Evolutionary conservation across 2,113 vertebrate species (phyloP), one percentile per base, ranked within the genome.

Genomic region (Chaenogobius annularis): DNA sequence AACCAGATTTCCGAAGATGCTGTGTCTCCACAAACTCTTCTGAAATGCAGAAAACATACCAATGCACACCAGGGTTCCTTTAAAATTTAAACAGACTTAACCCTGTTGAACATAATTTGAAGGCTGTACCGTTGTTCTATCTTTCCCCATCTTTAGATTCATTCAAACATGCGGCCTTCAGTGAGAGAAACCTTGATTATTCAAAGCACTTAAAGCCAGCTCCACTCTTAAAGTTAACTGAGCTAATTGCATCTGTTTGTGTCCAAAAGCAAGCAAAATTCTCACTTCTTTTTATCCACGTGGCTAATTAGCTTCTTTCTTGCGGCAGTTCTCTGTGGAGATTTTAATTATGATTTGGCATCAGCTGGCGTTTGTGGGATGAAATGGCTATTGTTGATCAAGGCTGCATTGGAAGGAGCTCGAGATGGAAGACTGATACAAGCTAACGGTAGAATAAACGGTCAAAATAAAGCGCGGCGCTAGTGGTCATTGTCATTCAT

Each of bases 281-380:
- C 69, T 73, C 35, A 77, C 46, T 67, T 55, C 83, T 86, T 81
- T 83, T 74, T 64, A 85, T 86, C 79, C 82, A 69, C 68, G 77
- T 20, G 48, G 73, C 83, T 88, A 92, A 92, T 92, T 90, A 89
- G 85, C 83, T 85, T 80, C 66, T 84, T 83, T 82, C 58, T 81
- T 31, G 79, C 77, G 69, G 63, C 74, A 11, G 52, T 79, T 87
- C 81, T 83, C 84, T 83, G 78, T 78, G 74, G 85, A 90, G 90
- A 91, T 92, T 90, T 91, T 90, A 91, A 93, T 93, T 91, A 92
- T 90, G 86, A 92, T 91, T 86, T 88, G 88, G 87, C 82, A 79
- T 87, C 77, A 70, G 80, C 72, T 70, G 48, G 76, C 61, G 11
- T 87, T 81, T 85, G 72, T 82, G 81, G 71, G 84, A 89, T 89